Evolutionary conservation across 35 echinoderm and acorn worm genomes (phyloP), one percentile per base, ranked within the genome.

Genomic region (Apostichopus californicus): DNA sequence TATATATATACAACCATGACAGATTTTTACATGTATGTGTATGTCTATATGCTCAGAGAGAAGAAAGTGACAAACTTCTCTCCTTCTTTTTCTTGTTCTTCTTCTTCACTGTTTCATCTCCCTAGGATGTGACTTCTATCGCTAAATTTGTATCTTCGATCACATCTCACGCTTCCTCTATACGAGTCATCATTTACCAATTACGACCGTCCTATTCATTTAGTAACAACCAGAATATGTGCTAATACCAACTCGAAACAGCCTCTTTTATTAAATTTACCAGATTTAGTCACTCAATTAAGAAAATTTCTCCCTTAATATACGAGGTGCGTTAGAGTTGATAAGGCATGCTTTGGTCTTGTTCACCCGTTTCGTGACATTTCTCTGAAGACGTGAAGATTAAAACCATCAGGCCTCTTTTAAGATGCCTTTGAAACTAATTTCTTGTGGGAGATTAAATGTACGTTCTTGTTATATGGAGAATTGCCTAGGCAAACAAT

Each of bases 241-340:
- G 81, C 81, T 85, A 85, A 85, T 85, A 85, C 81, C 81, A 58
- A 85, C 81, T 85, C 22, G 81, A 85, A 85, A 85, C 55, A 56
- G 57, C 55, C 81, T 56, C 81, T 85, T 59, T 85, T 56, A 85
- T 85, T 85, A 85, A 85, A 85, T 85, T 85, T 85, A 85, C 14
- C 81, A 85, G 81, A 85, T 85, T 85, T 85, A 85, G 81, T 85
- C 81, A 85, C 81, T 85, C 81, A 85, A 85, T 85, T 85, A 85
- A 85, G 81, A 22, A 57, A 57, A 85, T 58, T 85, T 85, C 34
- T 52, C 58, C 81, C 57, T 85, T 85, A 56, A 85, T 85, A 22
- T 58, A 22, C 34, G 81, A 85, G 81, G 81, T 58, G 81, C 55
- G 81, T 56, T 59, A 58, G 55, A n/a, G 81, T 56, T 85, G 81